phyloP scores from a whole-genome alignment of 1,140 invertebrate species.

The Zaprionus kolodkinae region DNA sequence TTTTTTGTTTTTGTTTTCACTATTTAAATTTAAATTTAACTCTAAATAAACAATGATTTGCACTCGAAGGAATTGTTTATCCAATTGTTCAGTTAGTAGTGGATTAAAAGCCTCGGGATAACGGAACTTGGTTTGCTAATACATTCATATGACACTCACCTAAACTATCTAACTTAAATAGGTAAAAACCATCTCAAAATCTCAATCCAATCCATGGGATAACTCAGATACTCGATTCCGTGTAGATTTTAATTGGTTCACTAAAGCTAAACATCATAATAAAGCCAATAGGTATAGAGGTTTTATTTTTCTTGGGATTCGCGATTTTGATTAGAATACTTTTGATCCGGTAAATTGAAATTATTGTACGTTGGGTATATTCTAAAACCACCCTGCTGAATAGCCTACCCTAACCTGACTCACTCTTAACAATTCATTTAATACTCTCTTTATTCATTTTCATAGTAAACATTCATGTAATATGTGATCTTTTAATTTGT shows the following conservation, averaged over 20 bases:
- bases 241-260: constrained; percentile 30
- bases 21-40: constrained; percentile 38
- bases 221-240: neutral
- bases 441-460: constrained; percentile 36
- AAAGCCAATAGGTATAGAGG: constrained; percentile 39
- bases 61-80: constrained; percentile 50
- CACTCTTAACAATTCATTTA: constrained; percentile 61
- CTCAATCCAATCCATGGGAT: constrained; percentile 4
- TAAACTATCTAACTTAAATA: constrained; percentile 61
- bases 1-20: constrained; percentile 25
- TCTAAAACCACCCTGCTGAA: constrained; percentile 9
- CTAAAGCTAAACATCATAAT: constrained; percentile 58
- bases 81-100: constrained; percentile 11
- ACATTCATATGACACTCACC: constrained; percentile 25
- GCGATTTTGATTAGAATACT: constrained; percentile 70
- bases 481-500: constrained; percentile 19
- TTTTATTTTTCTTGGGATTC: constrained; percentile 17
- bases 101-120: constrained; percentile 16
- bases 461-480: constrained; percentile 40
- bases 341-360: constrained; percentile 72
- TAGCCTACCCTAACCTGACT: constrained; percentile 26
- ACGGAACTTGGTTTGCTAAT: constrained; percentile 31
- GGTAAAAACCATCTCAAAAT: constrained; percentile 25
- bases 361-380: constrained; percentile 64
- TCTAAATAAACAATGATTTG: constrained; percentile 59